Evolutionary conservation across 2,888 invertebrate species (phyloP).

Genomic region (Cheilosia grossa): DNA sequence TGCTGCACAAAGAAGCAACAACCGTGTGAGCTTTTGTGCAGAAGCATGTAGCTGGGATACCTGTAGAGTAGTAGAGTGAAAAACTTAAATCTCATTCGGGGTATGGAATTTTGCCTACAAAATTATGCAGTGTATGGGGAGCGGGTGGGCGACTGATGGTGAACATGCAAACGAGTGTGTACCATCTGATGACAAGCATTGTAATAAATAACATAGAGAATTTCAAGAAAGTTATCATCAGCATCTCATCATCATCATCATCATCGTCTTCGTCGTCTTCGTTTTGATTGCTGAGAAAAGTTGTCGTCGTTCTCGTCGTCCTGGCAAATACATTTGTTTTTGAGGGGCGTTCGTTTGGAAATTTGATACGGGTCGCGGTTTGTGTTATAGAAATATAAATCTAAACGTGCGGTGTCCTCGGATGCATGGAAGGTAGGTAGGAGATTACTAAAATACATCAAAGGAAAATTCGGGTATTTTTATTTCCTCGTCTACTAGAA

Average conservation of each 20-base stretch:
- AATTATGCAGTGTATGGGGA: neutral
- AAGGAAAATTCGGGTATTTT: slow-evolving; percentile 34
- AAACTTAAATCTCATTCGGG: slow-evolving; percentile 65
- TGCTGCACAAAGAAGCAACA: slow-evolving; percentile 51
- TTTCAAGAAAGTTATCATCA: slow-evolving; percentile 70
- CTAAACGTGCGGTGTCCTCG: neutral
- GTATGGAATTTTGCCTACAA: slow-evolving; percentile 24
- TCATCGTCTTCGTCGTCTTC: slow-evolving; percentile 27
- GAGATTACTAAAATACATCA: slow-evolving; percentile 31
- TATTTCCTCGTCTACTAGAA: neutral
- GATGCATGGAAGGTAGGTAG: neutral
- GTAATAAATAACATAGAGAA: slow-evolving; percentile 70
- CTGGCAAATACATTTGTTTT: slow-evolving; percentile 51
- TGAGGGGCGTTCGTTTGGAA: slow-evolving; percentile 64
- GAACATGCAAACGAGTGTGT: slow-evolving; percentile 35
- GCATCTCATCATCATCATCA: slow-evolving; percentile 54
- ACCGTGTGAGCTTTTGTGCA: slow-evolving; percentile 39
- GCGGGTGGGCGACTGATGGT: neutral
- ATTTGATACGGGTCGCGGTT: slow-evolving; percentile 56
- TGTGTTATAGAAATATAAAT: slow-evolving; percentile 8
- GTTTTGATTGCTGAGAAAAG: slow-evolving; percentile 5
- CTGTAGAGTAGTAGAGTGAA: slow-evolving; percentile 68
- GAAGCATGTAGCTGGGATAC: slow-evolving; percentile 52
- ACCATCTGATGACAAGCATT: slow-evolving; percentile 71
- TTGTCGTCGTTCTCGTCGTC: slow-evolving; percentile 29